Conservation (phyloP, 1,140 invertebrate genomes). For the Lasioglossum albipes region DNA sequence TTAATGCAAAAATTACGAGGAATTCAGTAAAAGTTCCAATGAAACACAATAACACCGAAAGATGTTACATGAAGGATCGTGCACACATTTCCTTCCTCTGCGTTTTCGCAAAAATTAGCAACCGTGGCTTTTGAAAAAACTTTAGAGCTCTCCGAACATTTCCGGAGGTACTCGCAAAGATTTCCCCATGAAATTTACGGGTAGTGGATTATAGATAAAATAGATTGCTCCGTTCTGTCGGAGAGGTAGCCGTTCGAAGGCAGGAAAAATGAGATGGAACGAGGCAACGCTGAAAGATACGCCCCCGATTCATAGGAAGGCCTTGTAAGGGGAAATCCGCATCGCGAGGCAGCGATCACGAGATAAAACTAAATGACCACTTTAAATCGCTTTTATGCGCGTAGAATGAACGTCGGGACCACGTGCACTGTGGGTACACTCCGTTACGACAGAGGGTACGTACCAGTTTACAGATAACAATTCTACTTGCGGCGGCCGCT, state of each 20-base stretch:
- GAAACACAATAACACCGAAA: too few relatives aligned
- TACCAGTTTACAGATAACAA: constrained; percentile 9
- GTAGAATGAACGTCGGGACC: background rate
- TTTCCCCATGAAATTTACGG: too few relatives aligned
- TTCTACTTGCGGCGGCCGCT: constrained; percentile 35
- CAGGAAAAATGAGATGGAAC: constrained; percentile 11
- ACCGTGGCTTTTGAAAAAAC: too few relatives aligned
- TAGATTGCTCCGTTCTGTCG: background rate
- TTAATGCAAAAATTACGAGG: too few relatives aligned
- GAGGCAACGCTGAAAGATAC: background rate
- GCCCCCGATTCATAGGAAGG: background rate
- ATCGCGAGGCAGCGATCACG: background rate
- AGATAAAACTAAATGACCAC: constrained; percentile 36
- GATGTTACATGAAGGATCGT: too few relatives aligned
- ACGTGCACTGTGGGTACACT: constrained; percentile 24
- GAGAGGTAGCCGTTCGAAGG: too few relatives aligned
- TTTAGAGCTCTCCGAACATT: too few relatives aligned
- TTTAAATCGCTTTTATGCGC: constrained; percentile 28
- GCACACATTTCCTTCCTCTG: too few relatives aligned
- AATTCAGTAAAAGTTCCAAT: too few relatives aligned
- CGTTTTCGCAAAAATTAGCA: too few relatives aligned
- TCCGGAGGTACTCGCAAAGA: too few relatives aligned
- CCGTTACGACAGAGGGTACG: constrained; percentile 26
- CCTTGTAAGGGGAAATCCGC: background rate
- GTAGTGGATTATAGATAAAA: background rate